Conservation (phyloP, 2,888 invertebrate species). For the Macrophya alboannulata region DNA sequence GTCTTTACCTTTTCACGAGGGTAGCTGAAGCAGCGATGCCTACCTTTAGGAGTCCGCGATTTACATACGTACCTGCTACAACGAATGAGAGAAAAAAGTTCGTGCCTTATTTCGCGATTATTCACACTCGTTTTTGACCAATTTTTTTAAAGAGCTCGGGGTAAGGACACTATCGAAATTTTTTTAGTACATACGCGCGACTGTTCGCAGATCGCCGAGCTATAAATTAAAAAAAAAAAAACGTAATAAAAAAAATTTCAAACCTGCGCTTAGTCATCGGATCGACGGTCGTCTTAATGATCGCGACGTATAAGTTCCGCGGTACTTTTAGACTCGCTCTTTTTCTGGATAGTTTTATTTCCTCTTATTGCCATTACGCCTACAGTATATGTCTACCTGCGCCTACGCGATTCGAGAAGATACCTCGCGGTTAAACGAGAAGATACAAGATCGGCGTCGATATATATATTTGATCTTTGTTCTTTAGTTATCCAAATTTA, state of each 20-base stretch:
- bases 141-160: neutral
- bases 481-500: neutral
- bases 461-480: too few species aligned
- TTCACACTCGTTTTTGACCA: neutral
- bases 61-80: neutral
- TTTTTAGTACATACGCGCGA: neutral
- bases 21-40: neutral
- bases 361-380: neutral
- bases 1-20: slow-evolving; percentile 5
- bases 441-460: neutral
- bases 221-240: neutral
- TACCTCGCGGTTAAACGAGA: neutral
- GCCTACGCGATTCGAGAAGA: neutral
- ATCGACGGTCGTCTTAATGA: neutral
- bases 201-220: neutral
- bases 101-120: too few species aligned
- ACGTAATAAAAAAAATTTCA: neutral
- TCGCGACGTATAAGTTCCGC: slow-evolving; percentile 5
- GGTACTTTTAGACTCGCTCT: neutral
- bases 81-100: neutral
- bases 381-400: neutral
- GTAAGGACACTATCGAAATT: neutral
- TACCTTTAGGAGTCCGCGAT: neutral
- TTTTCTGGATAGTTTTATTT: slow-evolving; percentile 15
- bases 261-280: neutral